A percentile compares a stretch with the other conserved stretches of the same genome.
Evolutionary conservation across 1,140 invertebrate genomes (phyloP).

Genomic region (Papilio aristodemus): DNA sequence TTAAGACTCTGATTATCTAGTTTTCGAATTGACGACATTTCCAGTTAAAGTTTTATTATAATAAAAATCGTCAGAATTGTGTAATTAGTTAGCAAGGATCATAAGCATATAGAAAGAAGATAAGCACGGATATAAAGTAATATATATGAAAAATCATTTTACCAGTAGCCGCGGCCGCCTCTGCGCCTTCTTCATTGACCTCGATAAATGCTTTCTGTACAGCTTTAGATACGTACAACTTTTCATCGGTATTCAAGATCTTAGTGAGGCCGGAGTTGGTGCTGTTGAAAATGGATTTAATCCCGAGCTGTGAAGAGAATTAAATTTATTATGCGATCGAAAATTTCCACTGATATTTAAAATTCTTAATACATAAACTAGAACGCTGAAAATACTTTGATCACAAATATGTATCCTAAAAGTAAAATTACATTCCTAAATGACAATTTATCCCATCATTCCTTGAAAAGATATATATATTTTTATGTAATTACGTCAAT

Average conservation of each 20-base stretch:
- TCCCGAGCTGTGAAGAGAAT: slow-evolving; percentile 59
- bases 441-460: too few species aligned
- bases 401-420: too few species aligned
- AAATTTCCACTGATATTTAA: too few species aligned
- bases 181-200: slow-evolving; percentile 70
- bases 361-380: too few species aligned
- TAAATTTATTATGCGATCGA: too few species aligned
- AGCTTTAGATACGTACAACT: slow-evolving; percentile 63
- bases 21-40: too few species aligned
- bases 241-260: slow-evolving; percentile 51
- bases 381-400: too few species aligned
- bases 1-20: too few species aligned
- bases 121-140: slow-evolving; percentile 1
- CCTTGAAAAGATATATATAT: too few species aligned
- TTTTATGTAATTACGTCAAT: too few species aligned
- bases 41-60: neutral
- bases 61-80: neutral
- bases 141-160: slow-evolving; percentile 36
- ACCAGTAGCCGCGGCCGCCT: slow-evolving; percentile 71
- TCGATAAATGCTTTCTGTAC: slow-evolving; percentile 71
- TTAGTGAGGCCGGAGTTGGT: slow-evolving; percentile 58
- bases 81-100: neutral
- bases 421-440: too few species aligned
- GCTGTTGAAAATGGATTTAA: slow-evolving; percentile 56
- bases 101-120: neutral